A percentile compares a stretch with the other conserved stretches of the same genome.
These are phyloP conservation scores for Temnothorax nylanderi DNA, from an alignment of 1,140 invertebrate species.

Conservation along the genomic window DNA sequence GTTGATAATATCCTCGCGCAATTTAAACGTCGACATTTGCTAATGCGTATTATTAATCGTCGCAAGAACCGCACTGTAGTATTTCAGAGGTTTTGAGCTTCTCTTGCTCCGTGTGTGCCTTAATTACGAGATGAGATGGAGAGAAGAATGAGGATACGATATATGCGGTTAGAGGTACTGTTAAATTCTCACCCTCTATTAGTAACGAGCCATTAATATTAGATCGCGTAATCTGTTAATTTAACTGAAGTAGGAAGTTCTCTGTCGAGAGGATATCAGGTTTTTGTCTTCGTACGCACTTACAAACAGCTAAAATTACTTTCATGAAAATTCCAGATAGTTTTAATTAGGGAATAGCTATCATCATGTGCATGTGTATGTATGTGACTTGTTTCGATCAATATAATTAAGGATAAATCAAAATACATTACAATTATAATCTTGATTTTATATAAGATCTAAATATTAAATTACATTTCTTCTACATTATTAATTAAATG, in stretches of 20 bases:
- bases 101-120: not conserved
- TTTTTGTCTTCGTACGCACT: conserved; percentile 22
- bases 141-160: conserved; percentile 31
- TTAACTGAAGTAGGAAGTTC: conserved; percentile 22
- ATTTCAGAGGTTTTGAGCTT: conserved; percentile 39
- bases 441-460: not conserved
- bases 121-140: conserved; percentile 37
- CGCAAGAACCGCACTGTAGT: conserved; percentile 21
- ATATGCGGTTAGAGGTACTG: conserved; percentile 51
- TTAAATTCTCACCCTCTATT: conserved; percentile 63
- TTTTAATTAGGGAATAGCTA: conserved; percentile 15
- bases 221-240: conserved; percentile 57
- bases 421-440: not conserved
- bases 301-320: conserved; percentile 20
- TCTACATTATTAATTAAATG: not conserved
- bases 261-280: conserved; percentile 2
- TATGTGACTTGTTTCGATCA: not conserved
- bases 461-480: not conserved
- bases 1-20: conserved; percentile 10
- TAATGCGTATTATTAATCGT: conserved; percentile 59
- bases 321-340: not conserved
- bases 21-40: conserved; percentile 51
- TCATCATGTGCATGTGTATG: not conserved
- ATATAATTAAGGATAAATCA: conserved; percentile 2
- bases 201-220: conserved; percentile 53